Base-by-base conservation (phyloP, 2,797 vertebrate species). In the Notamacropus eugenii region DNA sequence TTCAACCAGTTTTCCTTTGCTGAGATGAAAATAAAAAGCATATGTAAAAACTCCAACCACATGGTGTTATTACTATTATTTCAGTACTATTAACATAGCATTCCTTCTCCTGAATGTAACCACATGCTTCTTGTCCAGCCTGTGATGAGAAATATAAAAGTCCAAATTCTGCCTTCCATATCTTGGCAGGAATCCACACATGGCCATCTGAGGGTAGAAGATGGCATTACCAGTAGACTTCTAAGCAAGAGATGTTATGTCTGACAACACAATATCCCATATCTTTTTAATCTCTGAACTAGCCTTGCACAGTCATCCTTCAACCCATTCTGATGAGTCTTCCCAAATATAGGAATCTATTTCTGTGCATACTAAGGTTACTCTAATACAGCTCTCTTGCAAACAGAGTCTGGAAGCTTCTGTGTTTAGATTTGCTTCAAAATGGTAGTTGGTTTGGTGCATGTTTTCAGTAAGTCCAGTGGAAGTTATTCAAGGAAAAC, bases 21-120 rank as follows among this genome's bases (percentile, higher is more conserved):
- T 95, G 95, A 97, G 95, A 97, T 90, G 46, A 94, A 98, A 98
- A 95, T 94, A 96, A 98, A 96, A 95, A 98, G 93, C 98, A 97
- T 92, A 96, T 96, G 97, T 97, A 96, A 94, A 97, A 67, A 91
- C 9, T 22, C 8, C 62, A 96, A 55, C n/a, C 95, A 96, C 58
- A 91, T 56, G 58, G n/a, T 52, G 92, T 94, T 97, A 95, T 92
- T 93, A 91, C 91, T 55, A 46, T 5, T 34, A 93, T 56, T 97
- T 93, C 29, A 91, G 82, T 10, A 97, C 94, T 93, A 93, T 82
- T 59, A 93, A 91, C 1, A 91, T 0, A 56, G 52, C 91, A 93
- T 59, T 92, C 58, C 95, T 96, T 93, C 93, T 95, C 92, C 74
- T 93, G 34, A 93, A 93, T 55, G 93, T 93, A 67, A 74, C 74